Evolutionary conservation across 1,140 invertebrate species (phyloP).

Genomic region (Drosophila parabipectinata): DNA sequence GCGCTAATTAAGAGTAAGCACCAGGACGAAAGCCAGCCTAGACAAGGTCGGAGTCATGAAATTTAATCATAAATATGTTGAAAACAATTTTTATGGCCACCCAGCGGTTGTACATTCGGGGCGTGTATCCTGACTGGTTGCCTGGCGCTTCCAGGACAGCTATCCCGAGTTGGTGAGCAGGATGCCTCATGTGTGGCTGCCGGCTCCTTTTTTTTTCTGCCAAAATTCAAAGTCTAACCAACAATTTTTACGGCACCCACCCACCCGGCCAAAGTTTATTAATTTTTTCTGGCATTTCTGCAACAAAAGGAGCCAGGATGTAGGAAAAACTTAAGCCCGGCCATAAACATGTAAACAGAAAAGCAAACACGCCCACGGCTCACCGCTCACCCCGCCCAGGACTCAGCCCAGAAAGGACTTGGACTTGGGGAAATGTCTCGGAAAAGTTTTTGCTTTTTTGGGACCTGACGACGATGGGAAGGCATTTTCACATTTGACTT

Average conservation of each 20-base stretch:
- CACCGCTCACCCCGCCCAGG: no score
- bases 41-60: slow-evolving; percentile 19
- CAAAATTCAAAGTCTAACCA: slow-evolving; percentile 18
- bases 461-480: slow-evolving; percentile 10
- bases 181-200: neutral
- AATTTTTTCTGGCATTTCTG: slow-evolving; percentile 28
- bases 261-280: slow-evolving; percentile 47
- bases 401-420: neutral
- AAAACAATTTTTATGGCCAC: slow-evolving; percentile 12
- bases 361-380: slow-evolving; percentile 18
- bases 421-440: slow-evolving; percentile 49
- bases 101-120: neutral
- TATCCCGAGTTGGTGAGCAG: neutral
- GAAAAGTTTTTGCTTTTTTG: slow-evolving; percentile 56
- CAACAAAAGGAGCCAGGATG: slow-evolving; percentile 11
- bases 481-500: slow-evolving; percentile 64
- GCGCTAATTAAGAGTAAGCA: slow-evolving; percentile 36
- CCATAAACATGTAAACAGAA: slow-evolving; percentile 56
- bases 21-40: slow-evolving; percentile 11
- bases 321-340: slow-evolving; percentile 33
- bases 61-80: slow-evolving; percentile 41
- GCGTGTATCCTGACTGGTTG: neutral
- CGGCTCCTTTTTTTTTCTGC: neutral
- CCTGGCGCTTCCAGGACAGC: neutral
- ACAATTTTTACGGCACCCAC: slow-evolving; percentile 35